Conservation (phyloP, 2,797 vertebrate species). For the Rhinoraja longicauda region DNA sequence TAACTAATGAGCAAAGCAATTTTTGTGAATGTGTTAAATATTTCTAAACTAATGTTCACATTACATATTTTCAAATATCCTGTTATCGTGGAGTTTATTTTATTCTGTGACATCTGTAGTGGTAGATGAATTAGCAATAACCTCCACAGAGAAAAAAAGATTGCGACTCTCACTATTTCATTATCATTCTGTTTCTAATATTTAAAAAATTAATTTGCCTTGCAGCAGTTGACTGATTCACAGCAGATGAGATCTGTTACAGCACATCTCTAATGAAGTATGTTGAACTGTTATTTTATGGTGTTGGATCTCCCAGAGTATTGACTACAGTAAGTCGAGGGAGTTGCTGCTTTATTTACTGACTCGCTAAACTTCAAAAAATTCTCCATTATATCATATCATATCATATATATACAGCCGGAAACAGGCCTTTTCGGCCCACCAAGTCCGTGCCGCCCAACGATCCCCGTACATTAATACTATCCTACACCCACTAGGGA, state of each 20-base stretch:
- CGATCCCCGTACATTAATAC: no score
- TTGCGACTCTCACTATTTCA: neutral
- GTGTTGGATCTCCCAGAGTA: neutral
- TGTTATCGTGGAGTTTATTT: neutral
- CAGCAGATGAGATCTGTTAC: neutral
- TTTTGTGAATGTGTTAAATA: neutral
- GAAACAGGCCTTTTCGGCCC: no score
- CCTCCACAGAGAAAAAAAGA: neutral
- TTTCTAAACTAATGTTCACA: slow-evolving; percentile 6
- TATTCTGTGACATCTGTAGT: neutral
- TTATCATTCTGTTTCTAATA: slow-evolving; percentile 16
- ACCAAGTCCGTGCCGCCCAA: no score
- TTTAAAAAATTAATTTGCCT: slow-evolving; percentile 26
- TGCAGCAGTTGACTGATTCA: slow-evolving; percentile 13
- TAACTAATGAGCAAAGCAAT: neutral
- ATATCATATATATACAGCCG: no score
- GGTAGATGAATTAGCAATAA: slow-evolving; percentile 10
- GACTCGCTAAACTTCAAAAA: neutral
- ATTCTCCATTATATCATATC: no score
- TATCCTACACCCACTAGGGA: no score
- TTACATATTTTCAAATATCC: neutral
- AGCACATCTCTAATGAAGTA: neutral
- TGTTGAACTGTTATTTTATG: neutral
- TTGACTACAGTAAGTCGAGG: neutral
- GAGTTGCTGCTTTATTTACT: neutral